Percentiles rank a stretch among this genome's conserved stretches.
Conservation (phyloP, 2,797 vertebrate genomes). For the Tinamus major region DNA sequence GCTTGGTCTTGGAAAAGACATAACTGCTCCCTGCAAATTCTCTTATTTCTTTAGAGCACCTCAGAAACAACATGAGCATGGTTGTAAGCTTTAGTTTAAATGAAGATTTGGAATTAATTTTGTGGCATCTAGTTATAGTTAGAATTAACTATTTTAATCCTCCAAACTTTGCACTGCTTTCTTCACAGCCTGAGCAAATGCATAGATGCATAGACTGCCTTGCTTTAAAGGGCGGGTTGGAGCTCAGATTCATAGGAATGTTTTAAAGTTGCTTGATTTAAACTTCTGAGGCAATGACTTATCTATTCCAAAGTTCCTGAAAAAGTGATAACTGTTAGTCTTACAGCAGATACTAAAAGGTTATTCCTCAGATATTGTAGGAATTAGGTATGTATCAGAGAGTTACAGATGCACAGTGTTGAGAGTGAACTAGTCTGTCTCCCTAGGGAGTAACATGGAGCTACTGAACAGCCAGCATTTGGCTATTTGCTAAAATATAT, state of each 20-base stretch:
- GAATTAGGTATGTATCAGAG: accelerated
- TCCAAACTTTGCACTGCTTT: neutral
- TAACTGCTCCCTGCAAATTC: neutral
- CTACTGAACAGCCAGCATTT: neutral
- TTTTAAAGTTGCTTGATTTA: neutral
- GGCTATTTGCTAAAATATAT: neutral
- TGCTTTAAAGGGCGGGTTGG: accelerated
- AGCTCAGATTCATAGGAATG: neutral
- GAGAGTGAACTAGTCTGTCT: neutral
- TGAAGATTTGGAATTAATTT: neutral
- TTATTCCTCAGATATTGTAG: neutral
- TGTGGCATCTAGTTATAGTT: accelerated
- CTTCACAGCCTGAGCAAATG: neutral
- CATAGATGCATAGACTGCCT: neutral
- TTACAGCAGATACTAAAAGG: neutral
- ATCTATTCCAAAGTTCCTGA: neutral
- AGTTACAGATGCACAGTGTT: accelerated
- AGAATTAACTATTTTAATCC: neutral
- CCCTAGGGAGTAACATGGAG: neutral
- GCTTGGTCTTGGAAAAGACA: neutral
- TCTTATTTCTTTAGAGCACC: neutral
- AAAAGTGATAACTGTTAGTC: neutral
- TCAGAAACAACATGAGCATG: neutral
- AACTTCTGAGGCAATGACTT: neutral
- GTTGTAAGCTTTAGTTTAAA: neutral